Evolutionary conservation across 2,888 invertebrate genomes (phyloP), one percentile per base, ranked within the genome.

Genomic region (Mesopsocus fuscifrons): DNA sequence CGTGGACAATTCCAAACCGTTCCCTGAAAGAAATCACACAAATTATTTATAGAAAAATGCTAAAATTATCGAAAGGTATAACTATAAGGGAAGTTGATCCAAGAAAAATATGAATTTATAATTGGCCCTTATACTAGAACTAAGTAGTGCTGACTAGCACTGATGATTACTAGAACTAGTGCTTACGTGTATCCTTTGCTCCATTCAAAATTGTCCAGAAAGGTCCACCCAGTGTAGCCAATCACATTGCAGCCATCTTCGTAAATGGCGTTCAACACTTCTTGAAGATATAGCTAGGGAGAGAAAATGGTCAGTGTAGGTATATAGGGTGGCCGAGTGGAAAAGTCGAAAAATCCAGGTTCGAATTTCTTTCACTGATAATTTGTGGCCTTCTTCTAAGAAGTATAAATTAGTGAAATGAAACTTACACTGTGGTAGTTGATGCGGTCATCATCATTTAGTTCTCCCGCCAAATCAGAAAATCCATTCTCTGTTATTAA

Each of bases 1-100:
- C 77, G 55, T 72, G 67, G 55, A 72, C 75, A 44, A 81, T 62
- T 48, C 81, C 81, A 61, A 79, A 80, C 60, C 71, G 72, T 60
- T 71, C 71, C 8, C 76, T 77, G 57, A 57, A 65, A 64, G 43
- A 46, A 26, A 26, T 9, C 11, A 26, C 6, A 26, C 26, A 6
- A 26, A 11, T 9, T 9, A 26, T 9, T 26, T 26, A 26, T 26
- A 26, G n/a, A n/a, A n/a, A n/a, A n/a, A n/a, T n/a, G n/a, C n/a
- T n/a, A n/a, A n/a, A n/a, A n/a, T n/a, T n/a, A n/a, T n/a, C n/a
- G n/a, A n/a, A n/a, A n/a, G n/a, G n/a, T n/a, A n/a, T n/a, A n/a
- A n/a, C n/a, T n/a, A n/a, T n/a, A n/a, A n/a, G n/a, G n/a, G n/a
- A n/a, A n/a, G n/a, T n/a, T n/a, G n/a, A n/a, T n/a, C n/a, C n/a